phyloP scores from a whole-genome alignment of 2,888 invertebrate genomes.

The Limnephilus marmoratus region DNA sequence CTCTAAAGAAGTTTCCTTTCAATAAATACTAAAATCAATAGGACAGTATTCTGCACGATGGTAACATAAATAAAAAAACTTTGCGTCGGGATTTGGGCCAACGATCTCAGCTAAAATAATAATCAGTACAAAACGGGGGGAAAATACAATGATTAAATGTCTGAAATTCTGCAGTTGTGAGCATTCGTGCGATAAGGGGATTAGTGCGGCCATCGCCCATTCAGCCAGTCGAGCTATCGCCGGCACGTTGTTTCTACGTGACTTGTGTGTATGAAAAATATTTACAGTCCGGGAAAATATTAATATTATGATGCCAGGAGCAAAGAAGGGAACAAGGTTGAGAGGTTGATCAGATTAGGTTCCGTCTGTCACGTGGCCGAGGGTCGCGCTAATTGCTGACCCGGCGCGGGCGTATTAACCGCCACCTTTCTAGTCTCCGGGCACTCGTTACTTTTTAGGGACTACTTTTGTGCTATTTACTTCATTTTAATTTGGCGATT shows the following conservation, averaged over 20 bases:
- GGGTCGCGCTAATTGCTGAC: slow-evolving; percentile 56
- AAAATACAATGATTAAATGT: slow-evolving; percentile 51
- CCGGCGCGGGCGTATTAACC: slow-evolving; percentile 38
- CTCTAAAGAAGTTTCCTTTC: too few relatives aligned
- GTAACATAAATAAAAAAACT: not conserved
- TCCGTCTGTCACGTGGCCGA: slow-evolving; percentile 50
- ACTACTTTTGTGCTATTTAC: not conserved
- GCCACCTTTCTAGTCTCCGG: slow-evolving; percentile 13
- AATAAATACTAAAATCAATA: not conserved
- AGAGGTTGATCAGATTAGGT: slow-evolving; percentile 53
- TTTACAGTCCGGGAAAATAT: slow-evolving; percentile 40
- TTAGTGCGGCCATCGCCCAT: slow-evolving; percentile 51
- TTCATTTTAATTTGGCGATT: not conserved
- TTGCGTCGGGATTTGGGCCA: not conserved
- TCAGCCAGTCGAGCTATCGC: slow-evolving; percentile 56
- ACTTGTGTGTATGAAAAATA: slow-evolving; percentile 52
- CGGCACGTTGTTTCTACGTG: slow-evolving; percentile 59
- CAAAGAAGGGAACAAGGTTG: slow-evolving; percentile 17
- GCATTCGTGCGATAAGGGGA: slow-evolving; percentile 59
- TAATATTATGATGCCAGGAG: slow-evolving; percentile 19
- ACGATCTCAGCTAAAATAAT: not conserved
- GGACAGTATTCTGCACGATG: not conserved
- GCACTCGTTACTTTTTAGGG: slow-evolving; percentile 26
- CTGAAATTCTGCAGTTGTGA: slow-evolving; percentile 52
- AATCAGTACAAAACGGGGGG: slow-evolving; percentile 7